Percentiles rank a stretch among this genome's conserved stretches.
Conservation (phyloP, 2,888 invertebrate species). For the Micropterix aruncella region DNA sequence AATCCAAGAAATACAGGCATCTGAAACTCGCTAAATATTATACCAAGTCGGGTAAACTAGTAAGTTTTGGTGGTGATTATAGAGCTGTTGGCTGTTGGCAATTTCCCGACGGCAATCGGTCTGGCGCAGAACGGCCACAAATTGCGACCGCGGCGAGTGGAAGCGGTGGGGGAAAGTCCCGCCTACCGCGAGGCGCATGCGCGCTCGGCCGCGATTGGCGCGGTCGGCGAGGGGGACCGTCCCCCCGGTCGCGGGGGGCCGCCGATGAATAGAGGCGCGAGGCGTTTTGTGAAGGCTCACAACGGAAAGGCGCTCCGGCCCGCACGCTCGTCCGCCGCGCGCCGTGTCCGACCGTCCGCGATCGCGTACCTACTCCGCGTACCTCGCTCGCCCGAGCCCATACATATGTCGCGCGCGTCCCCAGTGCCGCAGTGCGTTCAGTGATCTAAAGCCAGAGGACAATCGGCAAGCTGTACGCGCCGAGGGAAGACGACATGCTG, state of each 20-base stretch:
- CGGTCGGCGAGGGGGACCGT: conserved; percentile 7
- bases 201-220: conserved; percentile 7
- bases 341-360: conserved; percentile 19
- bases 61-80: too few species aligned
- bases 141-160: conserved; percentile 24
- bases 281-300: conserved; percentile 17
- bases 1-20: too few species aligned
- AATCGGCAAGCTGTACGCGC: conserved; percentile 68
- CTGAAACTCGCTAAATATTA: too few species aligned
- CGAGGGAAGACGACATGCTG: conserved; percentile 74
- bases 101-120: neutral
- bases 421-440: conserved; percentile 31
- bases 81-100: too few species aligned
- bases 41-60: too few species aligned
- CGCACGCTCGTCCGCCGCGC: conserved; percentile 16
- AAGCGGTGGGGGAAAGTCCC: conserved; percentile 1
- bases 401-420: conserved; percentile 25
- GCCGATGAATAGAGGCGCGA: conserved; percentile 19
- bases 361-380: conserved; percentile 23
- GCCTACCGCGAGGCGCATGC: conserved; percentile 11
- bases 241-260: conserved; percentile 7
- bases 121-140: neutral
- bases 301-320: conserved; percentile 33
- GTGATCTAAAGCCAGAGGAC: conserved; percentile 18
- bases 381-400: conserved; percentile 24